A percentile compares a stretch with the other conserved stretches of the same genome.
Evolutionary conservation across 2,113 vertebrate species (phyloP).

Genomic region (Formicarius rufipectus): DNA sequence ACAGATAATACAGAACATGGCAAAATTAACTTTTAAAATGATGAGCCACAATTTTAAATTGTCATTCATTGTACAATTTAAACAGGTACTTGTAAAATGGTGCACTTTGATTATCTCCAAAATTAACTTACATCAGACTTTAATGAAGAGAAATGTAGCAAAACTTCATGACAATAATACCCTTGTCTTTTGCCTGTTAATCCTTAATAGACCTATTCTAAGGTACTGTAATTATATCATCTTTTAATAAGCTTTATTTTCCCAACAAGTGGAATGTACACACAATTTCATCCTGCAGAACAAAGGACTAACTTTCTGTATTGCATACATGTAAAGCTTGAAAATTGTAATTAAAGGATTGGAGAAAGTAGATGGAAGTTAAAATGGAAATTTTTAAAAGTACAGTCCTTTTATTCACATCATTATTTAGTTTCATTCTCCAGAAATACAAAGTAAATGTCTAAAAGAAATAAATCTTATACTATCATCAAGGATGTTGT

Average conservation of each 20-base stretch:
- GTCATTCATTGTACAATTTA: not conserved
- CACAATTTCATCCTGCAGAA: slow-evolving; percentile 42
- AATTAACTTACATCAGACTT: slow-evolving; percentile 22
- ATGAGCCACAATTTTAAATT: not conserved
- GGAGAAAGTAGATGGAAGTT: slow-evolving; percentile 57
- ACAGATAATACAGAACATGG: not conserved
- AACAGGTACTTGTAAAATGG: not conserved
- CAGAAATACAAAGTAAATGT: slow-evolving; percentile 58
- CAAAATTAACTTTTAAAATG: not conserved
- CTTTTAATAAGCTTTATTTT: slow-evolving; percentile 51
- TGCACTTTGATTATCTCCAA: not conserved
- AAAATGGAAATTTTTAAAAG: slow-evolving; percentile 43
- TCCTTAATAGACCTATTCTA: slow-evolving; percentile 32
- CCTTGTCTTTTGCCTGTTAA: slow-evolving; percentile 49
- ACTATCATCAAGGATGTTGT: slow-evolving; percentile 25
- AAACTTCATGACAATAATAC: slow-evolving; percentile 34
- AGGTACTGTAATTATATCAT: slow-evolving; percentile 44
- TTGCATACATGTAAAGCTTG: slow-evolving; percentile 27
- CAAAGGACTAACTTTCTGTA: slow-evolving; percentile 47
- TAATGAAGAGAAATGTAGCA: slow-evolving; percentile 35
- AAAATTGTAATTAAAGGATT: slow-evolving; percentile 63
- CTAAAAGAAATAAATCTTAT: not conserved
- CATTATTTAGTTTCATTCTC: slow-evolving; percentile 47
- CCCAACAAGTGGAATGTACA: slow-evolving; percentile 16
- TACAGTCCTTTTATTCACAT: slow-evolving; percentile 49